Evolutionary conservation across 2,113 vertebrate species (phyloP).

Genomic region (Hassar affinis): DNA sequence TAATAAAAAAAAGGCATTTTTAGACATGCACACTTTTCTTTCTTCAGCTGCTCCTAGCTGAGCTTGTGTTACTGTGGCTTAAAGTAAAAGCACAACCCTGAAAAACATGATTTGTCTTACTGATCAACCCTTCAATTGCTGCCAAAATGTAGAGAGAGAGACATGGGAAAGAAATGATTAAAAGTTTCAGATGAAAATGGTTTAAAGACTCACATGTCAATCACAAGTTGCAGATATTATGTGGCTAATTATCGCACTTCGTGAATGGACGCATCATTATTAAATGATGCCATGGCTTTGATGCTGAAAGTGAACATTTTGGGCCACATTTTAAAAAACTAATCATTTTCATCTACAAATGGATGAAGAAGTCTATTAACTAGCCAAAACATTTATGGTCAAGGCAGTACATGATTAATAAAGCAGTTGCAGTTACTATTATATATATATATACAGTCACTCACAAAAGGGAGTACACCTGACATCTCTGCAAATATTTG

Average conservation of each 20-base stretch:
- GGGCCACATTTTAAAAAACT: not conserved
- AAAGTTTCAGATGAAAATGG: conserved; percentile 68
- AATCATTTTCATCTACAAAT: not conserved
- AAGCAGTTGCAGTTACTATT: not conserved
- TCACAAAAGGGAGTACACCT: too few species aligned
- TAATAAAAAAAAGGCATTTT: conserved; percentile 36
- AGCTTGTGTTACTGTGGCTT: conserved; percentile 16
- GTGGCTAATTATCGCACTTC: not conserved
- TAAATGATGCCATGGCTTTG: conserved; percentile 30
- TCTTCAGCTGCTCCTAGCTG: conserved; percentile 13
- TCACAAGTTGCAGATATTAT: conserved; percentile 30
- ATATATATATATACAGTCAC: too few species aligned
- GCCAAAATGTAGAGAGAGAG: conserved; percentile 62
- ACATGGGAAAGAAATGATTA: conserved; percentile 70
- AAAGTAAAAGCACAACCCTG: conserved; percentile 40
- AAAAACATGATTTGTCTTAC: conserved; percentile 67
- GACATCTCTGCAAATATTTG: too few species aligned
- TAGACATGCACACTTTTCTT: conserved; percentile 40
- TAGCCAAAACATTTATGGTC: not conserved
- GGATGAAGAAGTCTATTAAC: not conserved
- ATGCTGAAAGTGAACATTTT: conserved; percentile 19
- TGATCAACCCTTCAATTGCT: conserved; percentile 85
- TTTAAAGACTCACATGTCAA: conserved; percentile 60
- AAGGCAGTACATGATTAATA: not conserved
- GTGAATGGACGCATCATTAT: conserved; percentile 27